Percentiles rank a stretch among this genome's conserved stretches.
phyloP scores from a whole-genome alignment of 1,140 invertebrate genomes.

The Lineus longissimus region DNA sequence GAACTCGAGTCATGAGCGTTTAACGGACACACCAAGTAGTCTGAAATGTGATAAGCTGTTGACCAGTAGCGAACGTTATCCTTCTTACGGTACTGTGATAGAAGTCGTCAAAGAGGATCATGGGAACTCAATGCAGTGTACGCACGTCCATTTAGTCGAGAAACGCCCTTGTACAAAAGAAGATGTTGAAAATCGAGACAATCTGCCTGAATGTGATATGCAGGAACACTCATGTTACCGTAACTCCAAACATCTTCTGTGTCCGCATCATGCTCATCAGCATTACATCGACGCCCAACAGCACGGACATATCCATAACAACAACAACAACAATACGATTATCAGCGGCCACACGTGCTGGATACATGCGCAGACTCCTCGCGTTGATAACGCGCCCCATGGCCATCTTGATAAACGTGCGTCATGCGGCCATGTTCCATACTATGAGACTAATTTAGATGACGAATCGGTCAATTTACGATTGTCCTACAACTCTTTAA shows the following conservation, averaged over 20 bases:
- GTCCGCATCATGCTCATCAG: too few species aligned
- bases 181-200: background rate
- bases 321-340: background rate
- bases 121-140: background rate
- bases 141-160: background rate
- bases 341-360: background rate
- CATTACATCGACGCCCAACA: background rate
- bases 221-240: background rate
- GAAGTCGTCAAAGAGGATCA: background rate
- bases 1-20: background rate
- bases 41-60: background rate
- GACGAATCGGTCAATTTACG: background rate
- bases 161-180: background rate
- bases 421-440: background rate
- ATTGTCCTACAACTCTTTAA: background rate
- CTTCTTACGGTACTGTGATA: background rate
- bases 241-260: background rate
- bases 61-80: background rate
- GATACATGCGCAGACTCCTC: background rate
- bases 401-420: background rate
- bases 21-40: background rate
- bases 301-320: background rate
- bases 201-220: constrained; percentile 1
- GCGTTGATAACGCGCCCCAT: background rate
- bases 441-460: background rate